Base-by-base conservation (phyloP, 37 sponge, comb jelly and placozoan species). In the Lycopodina hypogea region DNA sequence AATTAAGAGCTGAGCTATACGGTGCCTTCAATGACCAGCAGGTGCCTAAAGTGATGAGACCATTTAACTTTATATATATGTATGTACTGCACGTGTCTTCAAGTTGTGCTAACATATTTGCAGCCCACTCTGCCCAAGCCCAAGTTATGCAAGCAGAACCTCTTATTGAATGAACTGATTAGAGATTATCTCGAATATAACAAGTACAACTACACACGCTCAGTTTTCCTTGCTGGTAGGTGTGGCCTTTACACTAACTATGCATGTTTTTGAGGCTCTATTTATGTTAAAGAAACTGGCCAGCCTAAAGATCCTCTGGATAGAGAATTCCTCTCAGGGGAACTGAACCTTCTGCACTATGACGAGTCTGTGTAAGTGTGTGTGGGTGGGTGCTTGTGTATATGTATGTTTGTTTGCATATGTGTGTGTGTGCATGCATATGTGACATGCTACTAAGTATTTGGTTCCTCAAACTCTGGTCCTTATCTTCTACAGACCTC, bases 131-230 rank as follows among this genome's bases (percentile, higher is more conserved):
- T 45, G 48, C 38, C 71, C 29, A 78, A 89, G 42, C 88, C 93
- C 62, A 15, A 74, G 34, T 66, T 96, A 30, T 64, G 70, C 22
- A 55, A 64, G 0, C 93, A 96, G 74, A 96, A 96, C 66, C 56
- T 92, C 7, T 68, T 96, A 3, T 52, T 96, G 8, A 96, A 96
- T 56, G 93, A 96, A 70, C 84, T 96, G 51, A 96, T 96, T 30
- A 50, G 88, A 68, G 96, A 96, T 41, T 96, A 96, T 73, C 84
- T 92, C n/a, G 59, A 48, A 29, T 96, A 74, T 79, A 96, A 96
- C 71, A 32, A 60, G 45, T 96, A 96, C 84, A 74, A 84, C 3
- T 76, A 76, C 66, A 90, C 93, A 0, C 36, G 57, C 28, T 83
- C 94, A 36, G 93, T 93, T 0, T 69, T 96, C 56, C 23, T 86